Base-by-base conservation (phyloP, 2,888 invertebrate species). In the Brenthis daphne region DNA sequence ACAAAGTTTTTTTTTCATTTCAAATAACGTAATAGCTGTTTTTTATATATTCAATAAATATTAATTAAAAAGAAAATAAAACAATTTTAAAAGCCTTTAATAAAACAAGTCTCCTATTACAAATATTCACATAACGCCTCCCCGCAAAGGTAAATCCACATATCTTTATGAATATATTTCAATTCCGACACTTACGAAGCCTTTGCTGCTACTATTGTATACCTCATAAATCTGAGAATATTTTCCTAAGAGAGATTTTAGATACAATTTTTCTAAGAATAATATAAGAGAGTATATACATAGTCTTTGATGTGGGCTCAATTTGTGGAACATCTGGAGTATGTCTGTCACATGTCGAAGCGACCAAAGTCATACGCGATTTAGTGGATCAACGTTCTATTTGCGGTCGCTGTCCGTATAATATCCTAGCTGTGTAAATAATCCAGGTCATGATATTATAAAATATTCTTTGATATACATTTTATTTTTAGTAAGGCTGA, bases 241-340 rank as follows among this genome's bases (percentile, higher is more conserved):
- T 65, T 43, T 65, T 61, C 16, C 37, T 57, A 47, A 64, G 33
- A 65, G 54, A 65, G 60, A 60, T 65, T 72, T 63, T 47, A 64
- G 60, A 48, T 64, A 67, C 67, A 67, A 71, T 68, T 67, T 70
- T 70, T 70, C 69, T 47, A 50, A 66, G 56, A 72, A 69, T 69
- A 64, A 63, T 69, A 58, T 68, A 67, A 67, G 50, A 63, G 50
- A 54, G 54, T 60, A 65, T 16, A 57, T 77, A 76, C 73, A 73
- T 75, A 69, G 77, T 76, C 82, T 86, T 86, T 86, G 85, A 87
- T 85, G 85, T 87, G 81, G 81, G 79, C 82, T 82, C 82, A 81
- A 79, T 82, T 79, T 76, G 76, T 72, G 78, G 75, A 82, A 77
- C 86, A 83, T 89, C 89, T 89, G 89, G 83, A 68, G 80, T 81